Evolutionary conservation across 2,797 vertebrate genomes (phyloP).

Genomic region (Myotis vivesi): DNA sequence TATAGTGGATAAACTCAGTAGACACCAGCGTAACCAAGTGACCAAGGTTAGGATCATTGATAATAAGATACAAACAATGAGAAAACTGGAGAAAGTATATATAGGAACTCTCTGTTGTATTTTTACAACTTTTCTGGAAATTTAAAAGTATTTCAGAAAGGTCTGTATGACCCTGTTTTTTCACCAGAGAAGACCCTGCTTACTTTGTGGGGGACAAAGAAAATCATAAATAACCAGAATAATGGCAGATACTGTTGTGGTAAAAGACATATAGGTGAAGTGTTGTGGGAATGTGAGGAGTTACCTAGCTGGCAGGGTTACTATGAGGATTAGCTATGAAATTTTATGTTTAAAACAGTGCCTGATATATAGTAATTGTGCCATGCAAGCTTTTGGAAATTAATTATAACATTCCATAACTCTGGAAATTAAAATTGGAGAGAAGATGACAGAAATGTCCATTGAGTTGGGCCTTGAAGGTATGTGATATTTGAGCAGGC

Average conservation of each 20-base stretch:
- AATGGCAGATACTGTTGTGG: not conserved
- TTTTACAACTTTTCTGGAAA: constrained; percentile 37
- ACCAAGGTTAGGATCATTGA: not conserved
- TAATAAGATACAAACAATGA: not conserved
- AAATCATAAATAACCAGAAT: not conserved
- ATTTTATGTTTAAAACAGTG: not conserved
- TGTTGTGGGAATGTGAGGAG: not conserved
- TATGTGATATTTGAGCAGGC: not conserved
- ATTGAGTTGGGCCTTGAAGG: not conserved
- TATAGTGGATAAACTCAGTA: not conserved
- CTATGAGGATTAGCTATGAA: not conserved
- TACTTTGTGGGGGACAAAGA: not conserved
- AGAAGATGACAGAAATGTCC: not conserved
- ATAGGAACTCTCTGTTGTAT: not conserved
- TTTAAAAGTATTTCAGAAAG: constrained; percentile 36
- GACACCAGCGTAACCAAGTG: not conserved
- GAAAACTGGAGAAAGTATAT: not conserved
- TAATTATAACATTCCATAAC: not conserved
- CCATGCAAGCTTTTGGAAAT: not conserved
- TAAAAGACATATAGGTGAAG: not conserved
- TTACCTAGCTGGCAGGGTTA: not conserved
- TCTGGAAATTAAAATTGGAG: not conserved
- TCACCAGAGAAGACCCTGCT: not conserved
- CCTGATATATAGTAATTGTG: not conserved
- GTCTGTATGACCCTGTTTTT: not conserved